Evolutionary conservation across 2,888 invertebrate genomes (phyloP), one percentile per base, ranked within the genome.

Genomic region (Caenorhabditis becei): DNA sequence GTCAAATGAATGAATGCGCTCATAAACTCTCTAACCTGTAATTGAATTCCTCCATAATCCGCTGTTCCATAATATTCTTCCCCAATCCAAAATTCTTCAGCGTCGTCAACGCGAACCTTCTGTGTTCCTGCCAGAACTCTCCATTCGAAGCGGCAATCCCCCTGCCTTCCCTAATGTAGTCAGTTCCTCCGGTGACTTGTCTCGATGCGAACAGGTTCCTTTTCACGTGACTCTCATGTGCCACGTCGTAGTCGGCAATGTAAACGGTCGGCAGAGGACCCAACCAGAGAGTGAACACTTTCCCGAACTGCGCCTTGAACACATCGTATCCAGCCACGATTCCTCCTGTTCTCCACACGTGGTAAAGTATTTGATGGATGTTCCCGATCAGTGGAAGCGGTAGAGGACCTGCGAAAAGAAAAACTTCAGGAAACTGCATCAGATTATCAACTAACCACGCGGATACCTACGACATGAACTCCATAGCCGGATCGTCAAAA

Each of bases 61-160:
- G 58, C 32, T 77, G 72, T 63, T 83, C 83, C 83, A 83, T 83
- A n/a, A 83, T 7, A 66, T 72, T 83, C 20, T 66, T 72, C 7
- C 83, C 83, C 16, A 83, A 20, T 1, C 83, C 83, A 24, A 83
- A 83, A 28, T 80, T 77, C 20, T 80, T 41, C 20, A 83, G 49
- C 11, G 80, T 77, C 2, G 58, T 59, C 20, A 83, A 70, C 1
- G 80, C 72, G 61, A 83, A 83, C 3, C 80, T 51, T n/a, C 83
- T 58, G 41, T 83, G 83, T 20, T 69, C 70, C 24, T 62, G 74
- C 83, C 83, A 83, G 16, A 78, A 65, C 4, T 77, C 72, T 0
- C 83, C 83, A 26, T 75, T 77, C 26, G 79, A 75, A 18, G 58
- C 41, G 0, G 75, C 44, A 7, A 83, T 74, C 20, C 83, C 83